These are phyloP conservation scores for Campaea margaritaria DNA, from an alignment of 2,888 invertebrate genomes.

Conservation along the genomic window DNA sequence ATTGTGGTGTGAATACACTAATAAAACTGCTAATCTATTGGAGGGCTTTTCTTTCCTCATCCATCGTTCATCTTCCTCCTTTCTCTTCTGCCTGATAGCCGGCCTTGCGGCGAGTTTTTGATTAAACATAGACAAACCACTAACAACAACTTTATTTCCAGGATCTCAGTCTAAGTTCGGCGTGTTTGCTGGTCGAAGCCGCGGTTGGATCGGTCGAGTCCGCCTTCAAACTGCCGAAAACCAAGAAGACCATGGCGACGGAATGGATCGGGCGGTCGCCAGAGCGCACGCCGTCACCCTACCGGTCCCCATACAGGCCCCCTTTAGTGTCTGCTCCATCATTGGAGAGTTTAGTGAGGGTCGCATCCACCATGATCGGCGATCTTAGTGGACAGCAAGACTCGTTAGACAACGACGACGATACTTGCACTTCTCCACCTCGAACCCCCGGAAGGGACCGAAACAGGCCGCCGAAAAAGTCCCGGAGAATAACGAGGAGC, in stretches of 20 bases:
- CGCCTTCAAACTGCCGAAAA: constrained; percentile 96
- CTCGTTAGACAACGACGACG: constrained; percentile 63
- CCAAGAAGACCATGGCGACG: constrained; percentile 95
- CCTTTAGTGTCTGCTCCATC: constrained; percentile 74
- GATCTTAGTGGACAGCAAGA: constrained; percentile 72
- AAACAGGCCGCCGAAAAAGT: constrained; percentile 75
- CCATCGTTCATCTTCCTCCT: too few relatives aligned
- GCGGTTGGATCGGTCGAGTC: constrained; percentile 93
- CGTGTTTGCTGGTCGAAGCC: constrained; percentile 92
- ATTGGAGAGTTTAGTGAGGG: constrained; percentile 87
- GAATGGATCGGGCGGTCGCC: constrained; percentile 95
- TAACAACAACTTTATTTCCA: constrained; percentile 49
- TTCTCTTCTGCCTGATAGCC: too few relatives aligned
- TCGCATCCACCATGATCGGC: constrained; percentile 84
- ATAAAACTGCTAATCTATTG: too few relatives aligned
- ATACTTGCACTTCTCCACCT: constrained; percentile 66
- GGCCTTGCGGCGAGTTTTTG: too few relatives aligned
- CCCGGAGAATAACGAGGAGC: constrained; percentile 66
- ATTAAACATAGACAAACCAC: background rate
- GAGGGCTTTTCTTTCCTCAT: too few relatives aligned
- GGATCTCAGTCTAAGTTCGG: constrained; percentile 88
- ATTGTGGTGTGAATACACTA: too few relatives aligned
- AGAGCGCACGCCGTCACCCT: constrained; percentile 75
- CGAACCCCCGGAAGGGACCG: constrained; percentile 69
- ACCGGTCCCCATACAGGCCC: constrained; percentile 75